Conservation (phyloP, 2,888 invertebrate species). For the Monochamus alternatus region DNA sequence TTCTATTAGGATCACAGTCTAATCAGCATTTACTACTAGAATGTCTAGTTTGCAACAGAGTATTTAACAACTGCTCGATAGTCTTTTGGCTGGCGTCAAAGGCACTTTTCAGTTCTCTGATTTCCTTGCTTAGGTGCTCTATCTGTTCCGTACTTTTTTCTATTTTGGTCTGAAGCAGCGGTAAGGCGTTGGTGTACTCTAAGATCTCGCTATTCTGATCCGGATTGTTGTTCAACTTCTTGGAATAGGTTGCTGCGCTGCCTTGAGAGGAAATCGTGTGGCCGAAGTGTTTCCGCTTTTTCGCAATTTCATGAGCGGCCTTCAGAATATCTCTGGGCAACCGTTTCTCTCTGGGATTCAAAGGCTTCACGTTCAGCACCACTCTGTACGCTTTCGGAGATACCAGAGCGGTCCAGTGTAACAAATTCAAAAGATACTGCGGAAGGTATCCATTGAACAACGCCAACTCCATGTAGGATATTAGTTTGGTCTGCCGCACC, state of each 20-base stretch:
- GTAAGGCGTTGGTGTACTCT: slow-evolving; percentile 71
- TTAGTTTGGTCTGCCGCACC: slow-evolving; percentile 89
- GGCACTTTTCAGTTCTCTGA: slow-evolving; percentile 74
- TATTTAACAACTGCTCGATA: slow-evolving; percentile 65
- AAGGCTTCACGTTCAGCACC: slow-evolving; percentile 86
- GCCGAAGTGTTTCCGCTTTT: slow-evolving; percentile 81
- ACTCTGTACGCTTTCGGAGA: slow-evolving; percentile 88
- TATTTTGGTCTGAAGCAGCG: slow-evolving; percentile 77
- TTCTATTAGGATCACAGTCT: slow-evolving; percentile 43
- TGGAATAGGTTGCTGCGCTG: slow-evolving; percentile 77
- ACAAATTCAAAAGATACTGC: slow-evolving; percentile 80
- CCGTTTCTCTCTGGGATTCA: slow-evolving; percentile 88
- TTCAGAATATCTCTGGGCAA: slow-evolving; percentile 85
- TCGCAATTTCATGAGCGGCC: slow-evolving; percentile 87
- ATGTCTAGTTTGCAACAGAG: slow-evolving; percentile 58
- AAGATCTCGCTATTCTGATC: slow-evolving; percentile 66
- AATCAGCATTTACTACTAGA: slow-evolving; percentile 45
- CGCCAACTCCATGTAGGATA: slow-evolving; percentile 88
- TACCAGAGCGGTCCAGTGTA: slow-evolving; percentile 85
- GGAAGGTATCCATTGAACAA: slow-evolving; percentile 86
- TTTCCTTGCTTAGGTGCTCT: slow-evolving; percentile 79
- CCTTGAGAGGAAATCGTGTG: slow-evolving; percentile 80
- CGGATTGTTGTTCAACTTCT: slow-evolving; percentile 78
- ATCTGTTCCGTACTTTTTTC: slow-evolving; percentile 81
- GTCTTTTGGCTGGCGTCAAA: slow-evolving; percentile 58